These are phyloP conservation scores for Taenioides sp. DNA, from an alignment of 2,797 vertebrate species.

Conservation along the genomic window DNA sequence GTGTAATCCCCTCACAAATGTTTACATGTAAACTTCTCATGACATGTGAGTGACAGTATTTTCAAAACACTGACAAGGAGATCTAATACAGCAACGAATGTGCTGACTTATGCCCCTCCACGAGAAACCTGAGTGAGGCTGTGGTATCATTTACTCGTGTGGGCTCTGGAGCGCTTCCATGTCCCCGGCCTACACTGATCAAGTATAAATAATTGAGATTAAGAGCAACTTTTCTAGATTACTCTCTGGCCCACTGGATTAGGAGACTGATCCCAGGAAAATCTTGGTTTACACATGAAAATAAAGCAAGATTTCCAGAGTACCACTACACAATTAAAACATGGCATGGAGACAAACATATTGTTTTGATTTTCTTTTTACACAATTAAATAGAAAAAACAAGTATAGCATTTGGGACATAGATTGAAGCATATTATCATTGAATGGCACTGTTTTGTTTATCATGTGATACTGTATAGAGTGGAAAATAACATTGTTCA, in stretches of 20 bases:
- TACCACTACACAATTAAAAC: background rate
- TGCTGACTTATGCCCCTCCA: constrained; percentile 14
- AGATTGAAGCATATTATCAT: too few relatives aligned
- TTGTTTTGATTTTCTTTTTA: background rate
- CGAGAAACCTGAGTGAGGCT: constrained; percentile 33
- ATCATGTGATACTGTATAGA: background rate
- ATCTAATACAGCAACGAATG: constrained; percentile 9
- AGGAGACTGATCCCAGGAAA: background rate
- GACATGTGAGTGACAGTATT: constrained; percentile 16
- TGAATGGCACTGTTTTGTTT: background rate
- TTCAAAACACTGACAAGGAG: constrained; percentile 22
- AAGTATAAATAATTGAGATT: constrained; percentile 27
- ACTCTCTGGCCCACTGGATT: background rate
- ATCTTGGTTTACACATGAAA: background rate
- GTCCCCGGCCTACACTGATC: constrained; percentile 19
- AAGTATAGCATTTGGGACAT: background rate
- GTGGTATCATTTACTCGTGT: constrained; percentile 13
- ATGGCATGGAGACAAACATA: background rate
- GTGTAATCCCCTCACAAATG: constrained; percentile 3
- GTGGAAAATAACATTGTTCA: background rate
- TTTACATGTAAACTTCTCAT: constrained; percentile 48
- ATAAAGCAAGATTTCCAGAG: background rate
- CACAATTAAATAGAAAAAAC: background rate
- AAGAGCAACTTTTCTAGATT: constrained; percentile 7
- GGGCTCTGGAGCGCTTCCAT: constrained; percentile 14